A percentile compares a stretch with the other conserved stretches of the same genome.
These are phyloP conservation scores for Ophion slaviceki DNA, from an alignment of 2,888 invertebrate species.

Conservation along the genomic window DNA sequence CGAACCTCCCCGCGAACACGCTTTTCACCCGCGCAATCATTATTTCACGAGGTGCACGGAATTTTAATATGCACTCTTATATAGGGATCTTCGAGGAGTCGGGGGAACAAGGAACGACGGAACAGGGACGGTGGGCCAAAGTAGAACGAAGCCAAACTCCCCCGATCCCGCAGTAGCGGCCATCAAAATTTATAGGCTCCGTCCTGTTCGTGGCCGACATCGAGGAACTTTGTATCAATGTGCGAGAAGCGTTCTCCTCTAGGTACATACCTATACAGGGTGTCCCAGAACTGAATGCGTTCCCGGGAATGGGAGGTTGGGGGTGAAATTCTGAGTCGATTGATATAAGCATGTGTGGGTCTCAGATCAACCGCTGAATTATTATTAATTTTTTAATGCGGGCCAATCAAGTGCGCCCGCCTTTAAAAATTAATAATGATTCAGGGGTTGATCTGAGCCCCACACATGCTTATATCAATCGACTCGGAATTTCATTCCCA, in stretches of 20 bases:
- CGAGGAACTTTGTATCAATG: constrained; percentile 49
- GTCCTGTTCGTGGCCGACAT: constrained; percentile 43
- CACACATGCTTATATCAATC: too few relatives aligned
- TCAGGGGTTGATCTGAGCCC: too few relatives aligned
- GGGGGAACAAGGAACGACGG: constrained; percentile 16
- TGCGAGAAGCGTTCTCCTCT: not conserved
- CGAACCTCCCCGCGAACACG: constrained; percentile 66
- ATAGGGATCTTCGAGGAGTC: constrained; percentile 19
- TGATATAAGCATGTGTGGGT: too few relatives aligned
- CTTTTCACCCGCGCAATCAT: constrained; percentile 72
- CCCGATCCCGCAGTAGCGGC: constrained; percentile 23
- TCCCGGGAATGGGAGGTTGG: not conserved
- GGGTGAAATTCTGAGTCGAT: too few relatives aligned
- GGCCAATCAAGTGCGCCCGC: too few relatives aligned
- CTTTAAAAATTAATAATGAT: too few relatives aligned
- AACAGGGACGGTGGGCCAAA: constrained; percentile 11
- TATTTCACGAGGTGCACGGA: constrained; percentile 76
- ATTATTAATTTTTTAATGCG: too few relatives aligned
- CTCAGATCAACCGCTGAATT: too few relatives aligned
- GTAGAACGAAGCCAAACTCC: not conserved
- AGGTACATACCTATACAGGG: too few relatives aligned
- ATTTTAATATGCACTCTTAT: constrained; percentile 77
- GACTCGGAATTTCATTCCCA: too few relatives aligned
- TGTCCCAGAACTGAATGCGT: not conserved
- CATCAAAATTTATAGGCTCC: constrained; percentile 60